Evolutionary conservation across 2,888 invertebrate genomes (phyloP), one percentile per base, ranked within the genome.

Genomic region (Aleiodes testaceus): DNA sequence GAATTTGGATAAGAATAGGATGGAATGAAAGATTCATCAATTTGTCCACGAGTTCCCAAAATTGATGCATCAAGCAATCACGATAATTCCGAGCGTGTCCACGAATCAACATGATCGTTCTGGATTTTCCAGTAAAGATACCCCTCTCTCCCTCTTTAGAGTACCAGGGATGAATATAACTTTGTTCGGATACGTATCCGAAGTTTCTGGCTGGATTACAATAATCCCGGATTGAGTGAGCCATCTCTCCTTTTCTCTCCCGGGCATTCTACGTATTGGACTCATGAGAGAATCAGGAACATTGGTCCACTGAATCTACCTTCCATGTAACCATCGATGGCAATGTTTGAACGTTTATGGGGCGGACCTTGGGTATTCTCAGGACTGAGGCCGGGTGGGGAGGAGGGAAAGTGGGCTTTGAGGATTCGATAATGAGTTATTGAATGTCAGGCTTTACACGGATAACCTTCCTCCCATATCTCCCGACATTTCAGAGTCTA

Each of bases 341-440:
- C 61, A 61, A 18, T 61, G 68, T 63, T 63, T 63, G 44, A 50
- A 49, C 42, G 63, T 69, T 61, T 63, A 63, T 63, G 52, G 59
- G 50, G 59, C 42, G n/a, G 45, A 66, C 42, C 53, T 36, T 65
- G 50, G 36, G 7, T 61, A 52, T 64, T 72, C 72, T 68, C 70
- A 67, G 42, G 59, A 66, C 59, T 26, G 26, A 26, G 12, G 47
- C 14, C 26, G 26, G 9, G 7, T 11, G 7, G 36, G 9, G 9
- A 26, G 36, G 36, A 36, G 36, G 9, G 73, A 66, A 71, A 73
- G 66, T 71, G 66, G 73, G 66, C 69, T 71, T 53, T 49, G 64
- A 63, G 69, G 66, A 47, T 53, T 66, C 73, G 71, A 73, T 75
- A 75, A 75, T 75, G 69, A 75, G 69, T 73, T 75, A 73, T 73